A percentile compares a stretch with the other conserved stretches of the same genome.
Evolutionary conservation across 2,888 invertebrate species (phyloP).

Genomic region (Norana najaformis): DNA sequence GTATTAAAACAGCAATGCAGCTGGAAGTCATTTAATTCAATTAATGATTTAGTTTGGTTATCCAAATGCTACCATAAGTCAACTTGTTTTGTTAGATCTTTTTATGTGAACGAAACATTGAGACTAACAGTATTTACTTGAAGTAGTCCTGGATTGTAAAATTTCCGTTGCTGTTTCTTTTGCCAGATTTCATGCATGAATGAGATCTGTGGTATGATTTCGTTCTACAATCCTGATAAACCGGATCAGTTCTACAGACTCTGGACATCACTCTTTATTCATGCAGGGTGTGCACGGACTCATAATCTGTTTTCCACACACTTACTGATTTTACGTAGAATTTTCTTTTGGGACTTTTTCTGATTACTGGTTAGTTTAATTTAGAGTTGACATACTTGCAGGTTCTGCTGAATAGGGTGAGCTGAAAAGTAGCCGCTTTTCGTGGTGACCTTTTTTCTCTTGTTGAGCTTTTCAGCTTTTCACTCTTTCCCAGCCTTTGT

Average conservation of each 20-base stretch:
- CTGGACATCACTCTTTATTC: constrained; percentile 93
- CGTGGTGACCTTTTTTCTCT: not conserved
- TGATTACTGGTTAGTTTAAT: not conserved
- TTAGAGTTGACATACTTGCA: not conserved
- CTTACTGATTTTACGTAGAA: not conserved
- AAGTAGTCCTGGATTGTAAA: not conserved
- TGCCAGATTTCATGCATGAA: constrained; percentile 87
- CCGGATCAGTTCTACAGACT: constrained; percentile 97
- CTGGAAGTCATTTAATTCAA: no score
- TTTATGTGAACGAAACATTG: not conserved
- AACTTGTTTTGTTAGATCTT: not conserved
- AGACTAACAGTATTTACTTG: not conserved
- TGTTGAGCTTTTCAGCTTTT: no score
- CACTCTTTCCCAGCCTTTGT: not conserved
- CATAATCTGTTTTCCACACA: not conserved
- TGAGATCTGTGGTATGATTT: constrained; percentile 88
- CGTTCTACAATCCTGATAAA: constrained; percentile 79
- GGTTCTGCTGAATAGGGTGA: not conserved
- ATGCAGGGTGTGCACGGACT: constrained; percentile 76
- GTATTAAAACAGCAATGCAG: not conserved
- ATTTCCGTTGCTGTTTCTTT: not conserved
- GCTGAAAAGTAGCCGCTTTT: not conserved
- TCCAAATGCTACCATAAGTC: not conserved
- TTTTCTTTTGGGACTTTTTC: not conserved
- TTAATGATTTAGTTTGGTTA: not conserved